Evolutionary conservation across 2,888 invertebrate genomes (phyloP).

Genomic region (Athripsodes cinereus): DNA sequence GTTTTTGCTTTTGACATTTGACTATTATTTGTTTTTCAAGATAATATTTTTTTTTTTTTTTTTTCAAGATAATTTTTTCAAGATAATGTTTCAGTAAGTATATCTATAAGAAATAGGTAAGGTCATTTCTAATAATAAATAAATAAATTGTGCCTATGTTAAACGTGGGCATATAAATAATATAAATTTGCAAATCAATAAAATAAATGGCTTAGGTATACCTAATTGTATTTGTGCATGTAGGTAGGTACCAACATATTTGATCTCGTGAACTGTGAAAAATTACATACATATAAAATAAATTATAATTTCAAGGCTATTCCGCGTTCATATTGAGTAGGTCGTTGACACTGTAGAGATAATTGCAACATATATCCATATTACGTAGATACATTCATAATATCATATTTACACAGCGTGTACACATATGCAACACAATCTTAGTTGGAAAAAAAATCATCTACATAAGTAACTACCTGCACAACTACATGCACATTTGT

Average conservation of each 20-base stretch:
- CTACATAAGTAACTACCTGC: neutral
- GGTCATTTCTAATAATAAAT: too few species aligned
- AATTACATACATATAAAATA: slow-evolving; percentile 17
- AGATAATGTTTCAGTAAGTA: too few species aligned
- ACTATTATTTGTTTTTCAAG: too few species aligned
- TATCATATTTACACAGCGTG: neutral
- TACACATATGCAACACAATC: neutral
- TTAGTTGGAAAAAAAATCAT: neutral
- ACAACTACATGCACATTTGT: neutral
- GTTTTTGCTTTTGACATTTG: too few species aligned
- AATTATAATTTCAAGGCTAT: slow-evolving; percentile 22
- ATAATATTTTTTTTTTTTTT: too few species aligned
- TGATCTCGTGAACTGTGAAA: slow-evolving; percentile 22
- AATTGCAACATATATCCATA: slow-evolving; percentile 26
- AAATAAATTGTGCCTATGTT: too few species aligned
- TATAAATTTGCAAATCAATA: too few species aligned
- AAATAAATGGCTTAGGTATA: too few species aligned
- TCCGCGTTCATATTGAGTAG: slow-evolving; percentile 21
- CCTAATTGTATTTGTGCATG: too few species aligned
- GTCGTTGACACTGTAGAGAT: slow-evolving; percentile 27
- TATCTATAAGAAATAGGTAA: too few species aligned
- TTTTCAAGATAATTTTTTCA: too few species aligned
- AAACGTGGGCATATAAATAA: too few species aligned
- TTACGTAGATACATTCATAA: neutral
- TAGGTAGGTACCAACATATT: slow-evolving; percentile 1